These are phyloP conservation scores for Drosophila bipectinata DNA, from an alignment of 1,140 invertebrate species.

Conservation along the genomic window DNA sequence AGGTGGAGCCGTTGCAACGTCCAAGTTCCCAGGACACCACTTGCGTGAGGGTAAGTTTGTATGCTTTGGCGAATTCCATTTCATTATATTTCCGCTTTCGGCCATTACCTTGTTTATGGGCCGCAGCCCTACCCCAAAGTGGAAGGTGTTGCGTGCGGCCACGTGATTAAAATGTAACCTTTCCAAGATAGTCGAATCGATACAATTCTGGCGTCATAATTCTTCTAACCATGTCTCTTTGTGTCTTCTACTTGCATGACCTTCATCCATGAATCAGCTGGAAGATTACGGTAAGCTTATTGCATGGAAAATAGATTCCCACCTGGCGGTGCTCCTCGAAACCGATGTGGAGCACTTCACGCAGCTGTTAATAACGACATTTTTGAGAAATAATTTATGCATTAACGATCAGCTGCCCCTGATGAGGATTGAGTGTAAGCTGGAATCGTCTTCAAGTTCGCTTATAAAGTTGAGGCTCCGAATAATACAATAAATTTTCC, in stretches of 20 bases:
- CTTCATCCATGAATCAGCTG: constrained; percentile 84
- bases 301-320: constrained; percentile 87
- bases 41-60: constrained; percentile 56
- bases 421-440: constrained; percentile 88
- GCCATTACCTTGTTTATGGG: neutral
- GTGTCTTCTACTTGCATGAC: constrained; percentile 28
- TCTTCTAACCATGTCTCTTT: constrained; percentile 8
- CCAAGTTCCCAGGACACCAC: constrained; percentile 18
- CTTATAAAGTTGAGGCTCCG: neutral
- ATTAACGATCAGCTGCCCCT: constrained; percentile 88
- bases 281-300: constrained; percentile 88
- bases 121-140: constrained; percentile 2
- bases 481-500: neutral
- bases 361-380: constrained; percentile 85
- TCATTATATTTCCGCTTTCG: neutral
- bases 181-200: constrained; percentile 28
- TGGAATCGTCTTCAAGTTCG: constrained; percentile 7
- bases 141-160: constrained; percentile 31
- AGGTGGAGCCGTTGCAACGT: constrained; percentile 37
- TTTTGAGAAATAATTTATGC: constrained; percentile 86
- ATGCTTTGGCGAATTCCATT: too few species aligned
- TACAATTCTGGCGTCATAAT: constrained; percentile 32
- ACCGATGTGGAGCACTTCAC: constrained; percentile 87
- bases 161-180: constrained; percentile 31
- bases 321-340: constrained; percentile 87